These are phyloP conservation scores for Nematostella vectensis DNA, from an alignment of 92 coral and sea anemone genomes.

Conservation along the genomic window DNA sequence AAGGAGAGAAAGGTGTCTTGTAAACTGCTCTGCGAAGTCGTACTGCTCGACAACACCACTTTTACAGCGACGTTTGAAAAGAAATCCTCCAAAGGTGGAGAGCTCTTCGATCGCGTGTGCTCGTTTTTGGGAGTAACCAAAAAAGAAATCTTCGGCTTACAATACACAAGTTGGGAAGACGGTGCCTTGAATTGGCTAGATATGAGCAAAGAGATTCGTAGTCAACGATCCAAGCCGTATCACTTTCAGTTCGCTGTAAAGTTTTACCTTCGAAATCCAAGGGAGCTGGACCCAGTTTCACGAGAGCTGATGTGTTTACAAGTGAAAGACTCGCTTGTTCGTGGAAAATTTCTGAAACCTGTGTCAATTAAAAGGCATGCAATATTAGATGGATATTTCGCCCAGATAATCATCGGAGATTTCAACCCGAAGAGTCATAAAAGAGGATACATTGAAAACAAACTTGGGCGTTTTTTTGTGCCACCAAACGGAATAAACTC, in stretches of 20 bases:
- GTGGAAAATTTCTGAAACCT: constrained; percentile 63
- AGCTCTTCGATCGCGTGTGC: constrained; percentile 51
- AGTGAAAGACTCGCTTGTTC: constrained; percentile 72
- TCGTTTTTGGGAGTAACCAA: constrained; percentile 47
- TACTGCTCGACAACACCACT: constrained; percentile 58
- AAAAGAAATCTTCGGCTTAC: constrained; percentile 64
- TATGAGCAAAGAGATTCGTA: constrained; percentile 42
- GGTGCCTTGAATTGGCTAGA: constrained; percentile 90
- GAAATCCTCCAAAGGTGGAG: constrained; percentile 67
- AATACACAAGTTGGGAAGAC: constrained; percentile 70
- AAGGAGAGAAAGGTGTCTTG: constrained; percentile 25
- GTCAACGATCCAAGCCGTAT: constrained; percentile 75
- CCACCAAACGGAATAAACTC: constrained; percentile 92
- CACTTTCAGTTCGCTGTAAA: constrained; percentile 85
- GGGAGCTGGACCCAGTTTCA: constrained; percentile 35
- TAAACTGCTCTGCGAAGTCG: constrained; percentile 65
- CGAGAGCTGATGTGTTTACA: constrained; percentile 62
- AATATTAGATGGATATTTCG: constrained; percentile 65
- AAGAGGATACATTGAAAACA: constrained; percentile 75
- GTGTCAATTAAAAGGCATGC: constrained; percentile 67
- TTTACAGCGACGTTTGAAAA: constrained; percentile 48
- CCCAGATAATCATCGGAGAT: constrained; percentile 83
- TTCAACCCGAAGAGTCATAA: constrained; percentile 61
- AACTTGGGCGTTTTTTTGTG: constrained; percentile 72
- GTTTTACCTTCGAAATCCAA: constrained; percentile 55